A percentile compares a stretch with the other conserved stretches of the same genome.
These are phyloP conservation scores for Pseudomyrmex cubaensis DNA, from an alignment of 1,140 invertebrate species.

Conservation along the genomic window DNA sequence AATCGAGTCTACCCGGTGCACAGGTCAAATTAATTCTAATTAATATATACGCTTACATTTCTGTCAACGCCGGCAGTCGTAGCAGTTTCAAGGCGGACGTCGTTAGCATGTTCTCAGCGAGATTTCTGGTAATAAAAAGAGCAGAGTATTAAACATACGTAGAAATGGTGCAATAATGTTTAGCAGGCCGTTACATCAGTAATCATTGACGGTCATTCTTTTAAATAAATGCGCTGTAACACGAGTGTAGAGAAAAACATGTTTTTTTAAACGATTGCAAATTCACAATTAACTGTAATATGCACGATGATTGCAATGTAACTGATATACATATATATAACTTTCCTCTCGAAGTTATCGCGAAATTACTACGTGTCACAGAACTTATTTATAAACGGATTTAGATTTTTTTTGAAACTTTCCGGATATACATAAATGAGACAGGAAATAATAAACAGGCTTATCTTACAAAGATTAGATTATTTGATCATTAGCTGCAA, in stretches of 20 bases:
- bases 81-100: slow-evolving; percentile 83
- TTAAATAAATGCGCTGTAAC: neutral
- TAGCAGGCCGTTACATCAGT: neutral
- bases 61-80: slow-evolving; percentile 81
- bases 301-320: slow-evolving; percentile 4
- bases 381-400: slow-evolving; percentile 17
- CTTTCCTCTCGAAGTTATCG: neutral
- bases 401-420: slow-evolving; percentile 3
- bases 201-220: slow-evolving; percentile 5
- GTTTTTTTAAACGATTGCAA: too few species aligned
- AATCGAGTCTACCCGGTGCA: too few species aligned
- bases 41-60: slow-evolving; percentile 85
- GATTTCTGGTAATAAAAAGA: slow-evolving; percentile 50
- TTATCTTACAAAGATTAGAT: slow-evolving; percentile 24
- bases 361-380: neutral
- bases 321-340: slow-evolving; percentile 12
- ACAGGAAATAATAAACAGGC: slow-evolving; percentile 3
- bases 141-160: neutral
- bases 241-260: neutral
- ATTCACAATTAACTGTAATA: slow-evolving; percentile 5
- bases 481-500: slow-evolving; percentile 3
- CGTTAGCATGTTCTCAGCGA: slow-evolving; percentile 82
- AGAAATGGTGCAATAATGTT: slow-evolving; percentile 3
- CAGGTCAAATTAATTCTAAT: too few species aligned
- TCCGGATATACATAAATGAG: neutral